Evolutionary conservation across 1,140 invertebrate species (phyloP), one percentile per base, ranked within the genome.

Genomic region (Venturia canescens): DNA sequence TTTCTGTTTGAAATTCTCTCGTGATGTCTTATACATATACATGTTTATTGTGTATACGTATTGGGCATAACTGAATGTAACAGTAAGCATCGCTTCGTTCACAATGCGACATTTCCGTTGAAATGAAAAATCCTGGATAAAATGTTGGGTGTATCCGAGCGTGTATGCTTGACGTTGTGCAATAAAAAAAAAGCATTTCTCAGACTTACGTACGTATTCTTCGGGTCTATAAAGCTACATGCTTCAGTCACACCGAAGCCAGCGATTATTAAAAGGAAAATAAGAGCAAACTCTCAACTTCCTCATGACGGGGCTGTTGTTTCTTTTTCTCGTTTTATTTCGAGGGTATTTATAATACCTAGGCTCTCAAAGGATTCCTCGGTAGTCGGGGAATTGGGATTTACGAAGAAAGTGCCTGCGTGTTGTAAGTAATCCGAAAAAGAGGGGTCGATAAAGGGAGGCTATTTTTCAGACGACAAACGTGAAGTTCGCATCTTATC

Each of bases 21-120:
- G 34, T 29, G n/a, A 13, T 50, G 50, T 26, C 21, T 50, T 38
- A 26, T 34, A 50, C 38, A 31, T 26, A 26, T 34, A 23, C 21
- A 57, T 57, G 9, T 23, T n/a, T 21, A 57, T 66, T n/a, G 27
- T 66, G 27, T 66, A 69, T 69, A 29, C 31, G 31, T 34, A 69
- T 34, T 4, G n/a, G 27, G 15, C 13, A 63, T 63, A 63, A 63
- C 60, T 63, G 29, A 63, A n/a, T 63, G 29, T 31, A 31, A 69
- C 66, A 31, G 66, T 27, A 31, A 69, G 74, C 31, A 31, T 76
- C 74, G 74, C 74, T 53, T 16, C 50, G 21, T 76, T 31, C 50
- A 76, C 74, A 76, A 63, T 76, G 74, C 74, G 53, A 53, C 74
- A 76, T 76, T 76, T 63, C 74, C 74, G 74, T 60, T 76, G 74